Evolutionary conservation across 2,797 vertebrate genomes (phyloP).

Genomic region (Decapterus maruadsi): DNA sequence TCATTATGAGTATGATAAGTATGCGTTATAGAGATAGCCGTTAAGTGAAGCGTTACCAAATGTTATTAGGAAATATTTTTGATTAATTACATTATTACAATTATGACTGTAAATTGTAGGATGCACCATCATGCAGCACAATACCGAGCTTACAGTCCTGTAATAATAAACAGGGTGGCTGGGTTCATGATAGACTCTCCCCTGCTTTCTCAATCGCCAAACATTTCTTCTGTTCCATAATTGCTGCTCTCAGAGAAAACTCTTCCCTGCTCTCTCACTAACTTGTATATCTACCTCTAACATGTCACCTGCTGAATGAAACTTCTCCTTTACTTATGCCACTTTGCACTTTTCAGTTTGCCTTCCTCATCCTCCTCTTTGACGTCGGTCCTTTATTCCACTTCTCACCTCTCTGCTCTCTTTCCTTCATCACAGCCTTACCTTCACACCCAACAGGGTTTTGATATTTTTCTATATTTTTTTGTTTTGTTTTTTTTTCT

Average conservation of each 20-base stretch:
- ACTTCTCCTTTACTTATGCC: constrained; percentile 41
- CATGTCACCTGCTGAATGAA: constrained; percentile 51
- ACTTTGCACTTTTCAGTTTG: constrained; percentile 53
- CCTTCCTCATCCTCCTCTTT: constrained; percentile 13
- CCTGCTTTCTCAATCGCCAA: constrained; percentile 21
- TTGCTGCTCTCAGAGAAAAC: constrained; percentile 20
- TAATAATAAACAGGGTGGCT: too few relatives aligned
- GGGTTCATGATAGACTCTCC: too few relatives aligned
- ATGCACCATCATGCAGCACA: not conserved
- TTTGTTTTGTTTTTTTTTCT: constrained; percentile 30
- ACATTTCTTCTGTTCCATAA: constrained; percentile 12
- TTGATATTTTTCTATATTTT: constrained; percentile 40
- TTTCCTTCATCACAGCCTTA: constrained; percentile 42
- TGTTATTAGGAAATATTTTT: not conserved
- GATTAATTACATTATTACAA: too few relatives aligned
- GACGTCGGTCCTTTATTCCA: constrained; percentile 37
- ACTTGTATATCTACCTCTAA: constrained; percentile 28
- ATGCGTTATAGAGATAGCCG: too few relatives aligned
- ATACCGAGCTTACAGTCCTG: not conserved
- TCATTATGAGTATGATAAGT: too few relatives aligned
- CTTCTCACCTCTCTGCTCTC: constrained; percentile 60
- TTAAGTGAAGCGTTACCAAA: too few relatives aligned
- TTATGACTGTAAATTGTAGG: not conserved
- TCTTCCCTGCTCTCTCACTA: constrained; percentile 23
- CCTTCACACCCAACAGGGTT: constrained; percentile 58